Base-by-base conservation (phyloP, 2,888 invertebrate species). In the Apodemia hepburni region DNA sequence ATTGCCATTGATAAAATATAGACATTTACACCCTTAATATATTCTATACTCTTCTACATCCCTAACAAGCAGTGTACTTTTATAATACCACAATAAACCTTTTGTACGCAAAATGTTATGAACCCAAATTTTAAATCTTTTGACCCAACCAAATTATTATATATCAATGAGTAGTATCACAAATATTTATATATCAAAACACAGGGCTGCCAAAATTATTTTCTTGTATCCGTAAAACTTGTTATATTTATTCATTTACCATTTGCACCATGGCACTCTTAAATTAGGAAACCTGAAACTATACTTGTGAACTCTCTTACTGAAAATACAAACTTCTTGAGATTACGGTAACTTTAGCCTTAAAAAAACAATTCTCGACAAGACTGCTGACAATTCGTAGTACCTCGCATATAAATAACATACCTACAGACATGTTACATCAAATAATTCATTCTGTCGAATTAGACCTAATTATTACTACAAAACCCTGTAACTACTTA, bases 121-220 rank as follows among this genome's bases (percentile, higher is more conserved):
- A 47, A 6, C 47, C 47, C n/a, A 17, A 47, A 18, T 49, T 49
- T 49, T 9, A 12, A 49, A 6, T n/a, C n/a, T 15, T 45, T n/a
- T 11, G 18, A 9, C 9, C 18, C 33, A 33, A 33, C 33, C 18
- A n/a, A 51, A 51, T 12, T 22, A 51, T 18, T 49, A 9, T 49
- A 9, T 11, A 51, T 11, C 22, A 51, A 51, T 18, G 12, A 12
- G 22, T 49, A 66, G 47, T 66, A 29, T 61, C 58, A 70, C 68
- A 64, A 64, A 66, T 65, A 67, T 62, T 66, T 60, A 64, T 69
- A 70, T 70, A 65, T 70, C 60, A 73, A 76, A 81, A 78, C 74
- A 76, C 66, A 87, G 90, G 90, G 90, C 90, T 90, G 90, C 90
- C 90, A 90, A 90, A 88, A 80, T 65, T 64, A 66, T 60, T 38